These are phyloP conservation scores for Xyrauchen texanus DNA, from an alignment of 2,113 vertebrate species.

Conservation along the genomic window DNA sequence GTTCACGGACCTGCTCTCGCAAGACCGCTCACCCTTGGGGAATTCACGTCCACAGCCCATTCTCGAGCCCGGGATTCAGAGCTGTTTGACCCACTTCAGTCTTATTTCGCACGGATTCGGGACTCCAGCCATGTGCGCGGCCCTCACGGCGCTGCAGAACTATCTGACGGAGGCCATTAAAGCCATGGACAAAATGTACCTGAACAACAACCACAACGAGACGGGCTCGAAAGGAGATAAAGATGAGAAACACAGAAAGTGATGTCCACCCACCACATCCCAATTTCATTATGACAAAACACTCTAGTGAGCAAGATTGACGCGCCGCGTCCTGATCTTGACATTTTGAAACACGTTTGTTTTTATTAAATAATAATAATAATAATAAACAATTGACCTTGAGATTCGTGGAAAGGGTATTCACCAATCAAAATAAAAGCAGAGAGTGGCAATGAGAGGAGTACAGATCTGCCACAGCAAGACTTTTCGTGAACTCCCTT, in stretches of 20 bases:
- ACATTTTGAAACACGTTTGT: conserved; percentile 62
- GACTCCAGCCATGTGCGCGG: conserved; percentile 95
- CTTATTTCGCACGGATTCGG: conserved; percentile 99
- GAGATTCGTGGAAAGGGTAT: conserved; percentile 69
- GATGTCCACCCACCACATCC: conserved; percentile 66
- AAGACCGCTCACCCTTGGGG: conserved; percentile 98
- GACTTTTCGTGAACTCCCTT: conserved; percentile 79
- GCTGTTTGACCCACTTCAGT: conserved; percentile 99
- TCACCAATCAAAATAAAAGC: conserved; percentile 62
- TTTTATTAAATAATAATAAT: conserved; percentile 66
- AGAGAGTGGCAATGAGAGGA: conserved; percentile 62
- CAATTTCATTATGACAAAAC: conserved; percentile 29
- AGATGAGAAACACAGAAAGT: conserved; percentile 99
- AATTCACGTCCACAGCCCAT: conserved; percentile 97
- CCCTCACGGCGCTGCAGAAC: conserved; percentile 98
- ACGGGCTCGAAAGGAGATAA: conserved; percentile 97
- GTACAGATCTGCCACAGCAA: conserved; percentile 76
- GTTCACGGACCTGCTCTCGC: conserved; percentile 99
- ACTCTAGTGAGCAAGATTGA: conserved; percentile 77
- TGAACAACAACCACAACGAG: conserved; percentile 98
- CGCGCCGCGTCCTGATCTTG: conserved; percentile 77
- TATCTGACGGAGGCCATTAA: conserved; percentile 99
- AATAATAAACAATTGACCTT: conserved; percentile 62
- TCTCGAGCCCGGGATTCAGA: conserved; percentile 98
- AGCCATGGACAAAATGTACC: conserved; percentile 99